Evolutionary conservation across 2,888 invertebrate species (phyloP), one percentile per base, ranked within the genome.

Genomic region (Pandemis cinnamomeana): DNA sequence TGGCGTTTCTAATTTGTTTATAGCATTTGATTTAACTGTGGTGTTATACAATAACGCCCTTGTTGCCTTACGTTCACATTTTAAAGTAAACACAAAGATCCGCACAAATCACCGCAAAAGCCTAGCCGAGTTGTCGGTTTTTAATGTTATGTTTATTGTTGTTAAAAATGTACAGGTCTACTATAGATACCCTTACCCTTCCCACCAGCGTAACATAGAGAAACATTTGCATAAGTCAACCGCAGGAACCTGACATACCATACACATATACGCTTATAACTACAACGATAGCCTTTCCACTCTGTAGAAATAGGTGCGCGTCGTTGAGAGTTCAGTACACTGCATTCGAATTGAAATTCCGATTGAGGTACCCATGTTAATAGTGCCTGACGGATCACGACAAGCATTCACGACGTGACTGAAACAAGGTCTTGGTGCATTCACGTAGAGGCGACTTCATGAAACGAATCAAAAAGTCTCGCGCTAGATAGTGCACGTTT

Each of bases 291-390:
- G 71, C 27, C 44, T 55, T 71, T 71, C 44, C 42, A 71, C 70
- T 55, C 3, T 62, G 41, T 15, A 53, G 53, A 51, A 67, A 53
- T 53, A 67, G 41, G n/a, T 48, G 8, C 4, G 13, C 58, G 41
- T 66, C 27, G 27, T 7, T 10, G 10, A 41, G 53, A 36, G 63
- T 72, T 58, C 68, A 72, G 27, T 53, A 55, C 53, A 72, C 68
- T 20, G 58, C 63, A 58, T 63, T 68, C 46, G 41, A 68, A 68
- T 72, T 68, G 63, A 72, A 72, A 72, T 64, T 48, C 58, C 46
- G 68, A 55, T 63, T 68, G 27, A 27, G 27, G 62, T 41, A 11
- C 72, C 44, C 46, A 15, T 44, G 72, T 36, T 68, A 68, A 72
- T 68, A 10, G 53, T 15, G 53, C 60, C 62, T 20, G 67, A 5